Conservation (phyloP, 2,888 invertebrate species). For the Eurytoma californica region DNA sequence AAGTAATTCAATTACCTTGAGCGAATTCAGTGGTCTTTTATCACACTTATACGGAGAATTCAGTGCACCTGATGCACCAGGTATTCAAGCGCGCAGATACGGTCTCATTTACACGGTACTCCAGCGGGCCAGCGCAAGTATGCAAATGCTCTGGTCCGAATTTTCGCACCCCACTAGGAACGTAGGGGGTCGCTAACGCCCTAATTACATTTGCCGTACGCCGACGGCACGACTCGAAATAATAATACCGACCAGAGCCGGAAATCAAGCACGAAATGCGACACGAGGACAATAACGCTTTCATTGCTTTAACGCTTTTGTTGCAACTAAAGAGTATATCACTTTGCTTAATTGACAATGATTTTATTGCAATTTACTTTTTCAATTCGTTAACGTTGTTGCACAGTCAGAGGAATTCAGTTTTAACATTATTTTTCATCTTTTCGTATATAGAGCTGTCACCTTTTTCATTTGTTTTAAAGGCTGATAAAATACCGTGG, state of each 20-base stretch:
- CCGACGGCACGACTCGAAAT: constrained; percentile 8
- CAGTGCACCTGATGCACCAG: too few species aligned
- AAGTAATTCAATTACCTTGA: too few species aligned
- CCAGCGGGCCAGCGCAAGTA: too few species aligned
- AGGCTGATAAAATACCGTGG: too few species aligned
- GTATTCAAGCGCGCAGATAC: neutral
- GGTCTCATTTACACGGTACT: neutral
- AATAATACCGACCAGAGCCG: constrained; percentile 15
- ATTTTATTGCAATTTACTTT: constrained; percentile 25
- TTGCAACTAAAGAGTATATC: constrained; percentile 2
- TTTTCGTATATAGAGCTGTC: too few species aligned
- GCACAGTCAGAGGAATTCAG: neutral
- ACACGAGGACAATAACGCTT: constrained; percentile 6
- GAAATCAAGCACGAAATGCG: constrained; percentile 30
- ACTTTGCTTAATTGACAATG: constrained; percentile 32
- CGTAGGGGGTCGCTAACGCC: neutral
- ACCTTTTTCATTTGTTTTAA: too few species aligned
- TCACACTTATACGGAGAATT: too few species aligned
- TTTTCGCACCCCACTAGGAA: neutral
- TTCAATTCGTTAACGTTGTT: neutral
- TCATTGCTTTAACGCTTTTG: neutral
- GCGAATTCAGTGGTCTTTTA: too few species aligned
- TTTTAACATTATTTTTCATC: neutral
- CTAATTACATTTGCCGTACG: neutral
- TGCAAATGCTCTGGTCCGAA: neutral